A percentile compares a stretch with the other conserved stretches of the same genome.
These are phyloP conservation scores for Lonchura striata DNA, from an alignment of 2,113 vertebrate genomes.

Conservation along the genomic window DNA sequence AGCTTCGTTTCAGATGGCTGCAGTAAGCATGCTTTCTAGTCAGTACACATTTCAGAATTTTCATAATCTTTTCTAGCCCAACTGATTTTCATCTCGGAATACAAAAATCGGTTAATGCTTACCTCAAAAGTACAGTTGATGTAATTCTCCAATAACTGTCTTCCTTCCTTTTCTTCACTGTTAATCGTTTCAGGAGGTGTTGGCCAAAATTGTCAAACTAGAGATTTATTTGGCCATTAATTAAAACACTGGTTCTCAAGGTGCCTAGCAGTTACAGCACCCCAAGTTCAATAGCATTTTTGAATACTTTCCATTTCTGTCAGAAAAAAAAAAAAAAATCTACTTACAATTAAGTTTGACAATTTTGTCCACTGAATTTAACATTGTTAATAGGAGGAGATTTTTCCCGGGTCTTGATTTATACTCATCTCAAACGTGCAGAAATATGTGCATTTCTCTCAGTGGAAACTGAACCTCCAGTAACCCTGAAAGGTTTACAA, in stretches of 20 bases:
- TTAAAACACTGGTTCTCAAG: background rate
- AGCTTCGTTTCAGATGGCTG: background rate
- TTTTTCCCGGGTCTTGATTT: background rate
- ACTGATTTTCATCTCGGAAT: background rate
- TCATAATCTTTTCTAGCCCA: background rate
- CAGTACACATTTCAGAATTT: background rate
- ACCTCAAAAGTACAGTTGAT: background rate
- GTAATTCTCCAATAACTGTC: background rate
- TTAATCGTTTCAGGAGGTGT: background rate
- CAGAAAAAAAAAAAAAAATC: background rate
- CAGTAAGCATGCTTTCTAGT: background rate
- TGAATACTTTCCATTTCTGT: background rate
- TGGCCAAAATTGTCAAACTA: conserved; percentile 25
- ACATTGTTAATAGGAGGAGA: background rate
- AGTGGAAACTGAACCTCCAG: conserved; percentile 28
- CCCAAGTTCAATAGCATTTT: background rate
- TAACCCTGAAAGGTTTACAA: conserved; percentile 75
- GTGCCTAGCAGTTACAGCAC: background rate
- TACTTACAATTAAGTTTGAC: background rate
- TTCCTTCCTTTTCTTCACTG: background rate
- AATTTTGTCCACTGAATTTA: background rate
- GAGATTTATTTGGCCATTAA: background rate
- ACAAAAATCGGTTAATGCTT: background rate
- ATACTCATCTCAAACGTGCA: conserved; percentile 7
- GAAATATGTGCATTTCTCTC: conserved; percentile 44